These are phyloP conservation scores for Aplysia californica DNA, from an alignment of 1,140 invertebrate species.

Conservation along the genomic window DNA sequence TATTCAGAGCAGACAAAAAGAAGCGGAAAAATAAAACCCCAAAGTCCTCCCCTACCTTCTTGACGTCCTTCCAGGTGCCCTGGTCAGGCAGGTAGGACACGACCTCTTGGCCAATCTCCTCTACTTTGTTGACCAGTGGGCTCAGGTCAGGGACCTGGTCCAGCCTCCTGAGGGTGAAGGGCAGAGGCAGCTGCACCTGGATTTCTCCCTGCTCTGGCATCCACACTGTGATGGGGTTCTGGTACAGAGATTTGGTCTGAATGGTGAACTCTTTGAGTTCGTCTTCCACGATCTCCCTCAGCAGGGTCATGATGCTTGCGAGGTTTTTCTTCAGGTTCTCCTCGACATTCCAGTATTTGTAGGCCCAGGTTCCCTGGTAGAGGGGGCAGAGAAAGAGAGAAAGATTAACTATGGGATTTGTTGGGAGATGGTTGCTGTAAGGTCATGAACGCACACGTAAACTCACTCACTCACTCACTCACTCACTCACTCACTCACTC, in stretches of 20 bases:
- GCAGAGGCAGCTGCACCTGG: constrained; percentile 84
- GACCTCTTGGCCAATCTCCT: too few relatives aligned
- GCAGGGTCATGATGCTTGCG: constrained; percentile 17
- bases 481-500: too few relatives aligned
- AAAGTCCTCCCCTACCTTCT: too few relatives aligned
- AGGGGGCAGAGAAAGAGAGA: background rate
- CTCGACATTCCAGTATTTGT: constrained; percentile 40
- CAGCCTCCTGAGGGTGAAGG: constrained; percentile 89
- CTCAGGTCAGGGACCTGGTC: constrained; percentile 79
- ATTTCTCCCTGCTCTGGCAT: constrained; percentile 82
- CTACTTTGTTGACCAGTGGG: constrained; percentile 24
- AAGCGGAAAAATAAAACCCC: too few relatives aligned
- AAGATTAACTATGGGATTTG: background rate
- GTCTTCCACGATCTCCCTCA: constrained; percentile 34
- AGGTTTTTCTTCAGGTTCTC: constrained; percentile 30
- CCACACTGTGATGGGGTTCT: constrained; percentile 75
- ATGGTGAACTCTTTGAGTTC: constrained; percentile 28
- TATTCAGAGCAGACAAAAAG: too few relatives aligned
- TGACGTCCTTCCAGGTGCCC: background rate
- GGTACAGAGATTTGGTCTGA: constrained; percentile 26
- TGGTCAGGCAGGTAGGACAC: constrained; percentile 6
- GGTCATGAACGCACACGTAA: too few relatives aligned
- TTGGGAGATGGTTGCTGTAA: too few relatives aligned
- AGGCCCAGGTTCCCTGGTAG: constrained; percentile 34
- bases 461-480: too few relatives aligned